phyloP scores from a whole-genome alignment of 2,113 vertebrate species.

The Mionectes macconnelli region DNA sequence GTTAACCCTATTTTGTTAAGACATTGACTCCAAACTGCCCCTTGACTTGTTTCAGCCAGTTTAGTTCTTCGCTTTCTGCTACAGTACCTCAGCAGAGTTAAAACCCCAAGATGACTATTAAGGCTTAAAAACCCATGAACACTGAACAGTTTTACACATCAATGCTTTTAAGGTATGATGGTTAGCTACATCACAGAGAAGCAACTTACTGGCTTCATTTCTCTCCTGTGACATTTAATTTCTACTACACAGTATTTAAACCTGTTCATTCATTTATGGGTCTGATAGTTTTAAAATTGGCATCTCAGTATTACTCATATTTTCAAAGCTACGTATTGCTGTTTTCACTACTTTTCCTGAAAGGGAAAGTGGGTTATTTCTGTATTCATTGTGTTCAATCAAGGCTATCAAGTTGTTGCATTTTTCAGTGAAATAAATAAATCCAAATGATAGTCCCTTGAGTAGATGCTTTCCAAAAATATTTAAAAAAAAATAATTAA shows the following conservation, averaged over 20 bases:
- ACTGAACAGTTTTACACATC: background rate
- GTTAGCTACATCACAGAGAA: background rate
- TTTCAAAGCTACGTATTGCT: background rate
- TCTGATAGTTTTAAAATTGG: background rate
- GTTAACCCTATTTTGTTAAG: background rate
- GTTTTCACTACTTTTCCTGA: background rate
- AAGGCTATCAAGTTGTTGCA: background rate
- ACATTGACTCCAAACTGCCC: background rate
- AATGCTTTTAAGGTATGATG: background rate
- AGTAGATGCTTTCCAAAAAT: background rate
- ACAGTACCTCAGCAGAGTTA: background rate
- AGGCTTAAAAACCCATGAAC: background rate
- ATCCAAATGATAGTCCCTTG: background rate
- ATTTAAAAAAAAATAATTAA: background rate
- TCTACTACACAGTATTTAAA: background rate
- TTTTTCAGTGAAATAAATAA: background rate
- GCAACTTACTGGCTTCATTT: background rate
- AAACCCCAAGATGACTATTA: background rate
- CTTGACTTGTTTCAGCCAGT: background rate
- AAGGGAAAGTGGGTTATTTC: background rate
- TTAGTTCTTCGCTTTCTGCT: background rate
- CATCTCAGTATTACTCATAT: background rate
- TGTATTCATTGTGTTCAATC: background rate
- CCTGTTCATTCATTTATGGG: background rate
- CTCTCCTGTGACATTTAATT: background rate